These are phyloP conservation scores for Procavia capensis DNA, from an alignment of 2,113 vertebrate genomes.

Conservation along the genomic window DNA sequence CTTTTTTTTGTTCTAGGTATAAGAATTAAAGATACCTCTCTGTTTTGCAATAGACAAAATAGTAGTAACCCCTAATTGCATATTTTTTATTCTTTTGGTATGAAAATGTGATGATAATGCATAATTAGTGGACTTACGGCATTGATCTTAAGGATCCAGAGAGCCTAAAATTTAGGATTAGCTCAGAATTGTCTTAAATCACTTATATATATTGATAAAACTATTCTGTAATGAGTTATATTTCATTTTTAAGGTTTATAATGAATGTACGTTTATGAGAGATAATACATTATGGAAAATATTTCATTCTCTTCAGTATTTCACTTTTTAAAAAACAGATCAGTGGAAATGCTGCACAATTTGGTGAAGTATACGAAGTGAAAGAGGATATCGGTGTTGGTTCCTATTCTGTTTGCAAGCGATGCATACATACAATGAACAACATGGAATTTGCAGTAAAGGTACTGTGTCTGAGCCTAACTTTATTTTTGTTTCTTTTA, in stretches of 20 bases:
- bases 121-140: slow-evolving; percentile 28
- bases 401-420: slow-evolving; percentile 98
- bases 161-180: slow-evolving; percentile 26
- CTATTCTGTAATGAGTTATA: slow-evolving; percentile 9
- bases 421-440: slow-evolving; percentile 93
- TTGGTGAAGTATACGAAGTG: slow-evolving; percentile 95
- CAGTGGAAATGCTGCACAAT: slow-evolving; percentile 92
- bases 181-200: neutral
- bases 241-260: slow-evolving; percentile 34
- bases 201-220: slow-evolving; percentile 51
- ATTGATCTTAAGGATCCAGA: neutral
- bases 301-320: slow-evolving; percentile 37
- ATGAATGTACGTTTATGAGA: neutral
- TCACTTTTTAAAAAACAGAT: slow-evolving; percentile 88
- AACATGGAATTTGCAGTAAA: slow-evolving; percentile 98
- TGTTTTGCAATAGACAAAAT: neutral
- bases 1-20: neutral
- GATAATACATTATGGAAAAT: slow-evolving; percentile 34
- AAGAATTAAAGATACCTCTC: neutral
- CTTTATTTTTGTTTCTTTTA: neutral
- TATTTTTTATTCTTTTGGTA: slow-evolving; percentile 21
- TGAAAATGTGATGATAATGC: neutral
- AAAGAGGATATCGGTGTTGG: slow-evolving; percentile 98
- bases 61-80: slow-evolving; percentile 28
- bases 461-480: slow-evolving; percentile 84